Base-by-base conservation (phyloP, 2,113 vertebrate genomes). In the human (Homo sapiens) region DNA sequence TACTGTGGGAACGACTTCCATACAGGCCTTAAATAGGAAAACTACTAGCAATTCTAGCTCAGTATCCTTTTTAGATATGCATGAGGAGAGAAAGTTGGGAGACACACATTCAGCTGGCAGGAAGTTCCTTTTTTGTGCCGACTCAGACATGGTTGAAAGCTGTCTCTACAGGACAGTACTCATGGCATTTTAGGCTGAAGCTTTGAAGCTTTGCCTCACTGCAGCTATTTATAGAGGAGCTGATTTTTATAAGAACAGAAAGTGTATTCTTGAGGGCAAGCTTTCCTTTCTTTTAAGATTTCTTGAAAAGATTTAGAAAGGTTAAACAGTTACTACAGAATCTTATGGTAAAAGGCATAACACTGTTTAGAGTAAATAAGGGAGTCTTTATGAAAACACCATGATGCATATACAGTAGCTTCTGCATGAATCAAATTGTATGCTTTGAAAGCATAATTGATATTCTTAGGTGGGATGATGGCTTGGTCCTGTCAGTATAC, bases 341-440 rank as follows among this genome's bases (percentile, higher is more conserved):
- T 75, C 85, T 78, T 52, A 61, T 57, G 90, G 97, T 96, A 94
- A 98, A 98, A 98, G 92, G 72, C 61, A 86, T 91, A 90, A 13
- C 50, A 84, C 45, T 96, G 84, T 97, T 98, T 92, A 97, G 95
- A 95, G 94, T 89, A 98, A 98, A 98, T 83, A 88, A 98, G 52
- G n/a, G 45, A 75, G 57, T 83, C 89, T 96, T 96, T 66, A 93
- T 97, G 78, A 97, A 98, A 98, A 86, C 35, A 94, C 23, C 1
- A 23, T 22, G 38, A 91, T 78, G 78, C 76, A 85, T 61, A 30
- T 48, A 61, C 66, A 86, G 85, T 85, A 52, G 59, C 82, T 88
- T 96, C 88, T 82, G 80, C 57, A 61, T 80, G 80, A 96, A 70
- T 96, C 76, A 85, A 95, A 96, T 18, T 66, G 64, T 68, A 35